phyloP scores from a whole-genome alignment of 2,888 invertebrate species.

The Deilephila porcellus region DNA sequence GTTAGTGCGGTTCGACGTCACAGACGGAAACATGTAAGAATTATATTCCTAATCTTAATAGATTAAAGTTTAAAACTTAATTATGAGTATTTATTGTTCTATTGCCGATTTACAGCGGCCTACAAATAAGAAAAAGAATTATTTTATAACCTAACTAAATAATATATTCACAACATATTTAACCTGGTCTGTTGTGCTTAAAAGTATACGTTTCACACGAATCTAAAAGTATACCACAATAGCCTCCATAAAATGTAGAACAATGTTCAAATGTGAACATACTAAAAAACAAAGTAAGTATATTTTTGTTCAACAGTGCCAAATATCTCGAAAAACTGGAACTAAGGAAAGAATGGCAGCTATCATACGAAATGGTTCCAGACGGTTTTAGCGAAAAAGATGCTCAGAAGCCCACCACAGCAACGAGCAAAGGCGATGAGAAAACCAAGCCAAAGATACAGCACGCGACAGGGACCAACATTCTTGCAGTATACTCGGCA shows the following conservation, averaged over 20 bases:
- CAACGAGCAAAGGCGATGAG: slow-evolving; percentile 14
- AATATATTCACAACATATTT: too few relatives aligned
- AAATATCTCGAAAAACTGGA: slow-evolving; percentile 61
- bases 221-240: too few relatives aligned
- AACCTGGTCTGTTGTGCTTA: too few relatives aligned
- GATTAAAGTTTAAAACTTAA: too few relatives aligned
- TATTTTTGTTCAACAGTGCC: slow-evolving; percentile 54
- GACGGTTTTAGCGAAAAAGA: slow-evolving; percentile 47
- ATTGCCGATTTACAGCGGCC: too few relatives aligned
- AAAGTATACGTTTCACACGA: too few relatives aligned
- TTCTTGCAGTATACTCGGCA: slow-evolving; percentile 62
- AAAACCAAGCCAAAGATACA: not conserved
- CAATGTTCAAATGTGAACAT: too few relatives aligned
- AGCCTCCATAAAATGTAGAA: too few relatives aligned
- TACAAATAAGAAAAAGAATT: too few relatives aligned
- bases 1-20: slow-evolving; percentile 72
- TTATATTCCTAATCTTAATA: not conserved
- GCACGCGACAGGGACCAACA: slow-evolving; percentile 39
- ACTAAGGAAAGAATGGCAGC: slow-evolving; percentile 72
- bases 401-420: slow-evolving; percentile 14
- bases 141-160: too few relatives aligned
- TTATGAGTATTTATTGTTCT: too few relatives aligned
- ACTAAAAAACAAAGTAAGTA: not conserved
- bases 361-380: slow-evolving; percentile 60
- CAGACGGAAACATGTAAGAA: slow-evolving; percentile 62